Evolutionary conservation across 2,888 invertebrate species (phyloP).

Genomic region (Merodon equestris): DNA sequence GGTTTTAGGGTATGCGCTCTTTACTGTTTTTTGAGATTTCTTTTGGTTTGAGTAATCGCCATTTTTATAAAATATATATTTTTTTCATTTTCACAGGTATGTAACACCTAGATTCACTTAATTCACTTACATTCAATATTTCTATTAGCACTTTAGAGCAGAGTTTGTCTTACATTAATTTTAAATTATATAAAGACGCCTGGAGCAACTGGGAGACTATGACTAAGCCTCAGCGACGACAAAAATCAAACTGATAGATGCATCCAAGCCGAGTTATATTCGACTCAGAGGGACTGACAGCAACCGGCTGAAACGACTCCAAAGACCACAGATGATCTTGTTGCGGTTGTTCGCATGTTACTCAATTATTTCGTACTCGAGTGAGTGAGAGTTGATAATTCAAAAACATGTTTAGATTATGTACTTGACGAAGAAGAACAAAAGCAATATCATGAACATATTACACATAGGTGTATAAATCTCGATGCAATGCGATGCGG

Average conservation of each 20-base stretch:
- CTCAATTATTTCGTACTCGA: slow-evolving; percentile 23
- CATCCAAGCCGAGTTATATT: slow-evolving; percentile 48
- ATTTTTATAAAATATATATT: slow-evolving; percentile 2
- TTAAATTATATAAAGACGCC: neutral
- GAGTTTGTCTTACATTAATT: too few species aligned
- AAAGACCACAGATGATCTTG: slow-evolving; percentile 52
- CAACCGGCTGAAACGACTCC: slow-evolving; percentile 42
- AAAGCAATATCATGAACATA: slow-evolving; percentile 22
- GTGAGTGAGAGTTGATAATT: slow-evolving; percentile 53
- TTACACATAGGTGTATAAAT: slow-evolving; percentile 14
- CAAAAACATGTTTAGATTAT: slow-evolving; percentile 44
- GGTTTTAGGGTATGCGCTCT: slow-evolving; percentile 55
- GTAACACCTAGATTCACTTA: too few species aligned
- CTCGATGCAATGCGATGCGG: neutral
- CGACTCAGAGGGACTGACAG: slow-evolving; percentile 24
- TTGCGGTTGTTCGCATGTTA: slow-evolving; percentile 25
- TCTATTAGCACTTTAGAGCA: too few species aligned
- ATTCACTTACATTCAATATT: slow-evolving; percentile 31
- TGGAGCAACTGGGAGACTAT: slow-evolving; percentile 12
- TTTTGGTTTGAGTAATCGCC: slow-evolving; percentile 19
- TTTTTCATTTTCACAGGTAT: neutral
- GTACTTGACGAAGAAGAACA: slow-evolving; percentile 26
- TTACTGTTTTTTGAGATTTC: slow-evolving; percentile 18
- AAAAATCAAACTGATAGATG: slow-evolving; percentile 36
- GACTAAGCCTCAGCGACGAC: slow-evolving; percentile 54